Percentiles rank a stretch among this genome's conserved stretches.
Evolutionary conservation across 2,113 vertebrate species (phyloP).

Genomic region (Burhinus oedicnemus): DNA sequence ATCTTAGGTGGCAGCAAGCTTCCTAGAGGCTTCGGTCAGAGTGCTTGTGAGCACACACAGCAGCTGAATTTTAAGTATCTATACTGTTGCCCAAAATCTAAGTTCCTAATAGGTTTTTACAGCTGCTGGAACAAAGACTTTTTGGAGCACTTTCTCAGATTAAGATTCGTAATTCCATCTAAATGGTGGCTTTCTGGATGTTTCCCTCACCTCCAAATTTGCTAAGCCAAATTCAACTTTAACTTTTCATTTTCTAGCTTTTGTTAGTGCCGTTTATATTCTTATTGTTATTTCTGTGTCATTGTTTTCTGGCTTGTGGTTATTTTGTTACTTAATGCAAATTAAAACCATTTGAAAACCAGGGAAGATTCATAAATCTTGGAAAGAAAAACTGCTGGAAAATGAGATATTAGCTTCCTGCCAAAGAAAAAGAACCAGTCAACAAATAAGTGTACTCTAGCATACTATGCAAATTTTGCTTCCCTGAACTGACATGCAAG

Average conservation of each 20-base stretch:
- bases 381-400: not conserved
- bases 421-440: not conserved
- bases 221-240: not conserved
- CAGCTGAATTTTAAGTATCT: not conserved
- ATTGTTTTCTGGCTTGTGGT: not conserved
- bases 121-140: not conserved
- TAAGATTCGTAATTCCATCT: not conserved
- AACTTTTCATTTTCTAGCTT: not conserved
- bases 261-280: not conserved
- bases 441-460: not conserved
- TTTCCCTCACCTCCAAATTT: not conserved
- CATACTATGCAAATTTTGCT: not conserved
- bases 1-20: not conserved
- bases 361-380: not conserved
- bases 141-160: not conserved
- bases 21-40: not conserved
- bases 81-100: not conserved
- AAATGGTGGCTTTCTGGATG: not conserved
- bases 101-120: not conserved
- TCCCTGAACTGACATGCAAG: not conserved
- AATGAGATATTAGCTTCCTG: not conserved
- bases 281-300: not conserved
- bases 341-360: constrained; percentile 4
- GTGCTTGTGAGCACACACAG: no score
- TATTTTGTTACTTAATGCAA: not conserved